A percentile compares a stretch with the other conserved stretches of the same genome.
Conservation (phyloP, 1,140 invertebrate genomes). For the Mactra quadrangularis region DNA sequence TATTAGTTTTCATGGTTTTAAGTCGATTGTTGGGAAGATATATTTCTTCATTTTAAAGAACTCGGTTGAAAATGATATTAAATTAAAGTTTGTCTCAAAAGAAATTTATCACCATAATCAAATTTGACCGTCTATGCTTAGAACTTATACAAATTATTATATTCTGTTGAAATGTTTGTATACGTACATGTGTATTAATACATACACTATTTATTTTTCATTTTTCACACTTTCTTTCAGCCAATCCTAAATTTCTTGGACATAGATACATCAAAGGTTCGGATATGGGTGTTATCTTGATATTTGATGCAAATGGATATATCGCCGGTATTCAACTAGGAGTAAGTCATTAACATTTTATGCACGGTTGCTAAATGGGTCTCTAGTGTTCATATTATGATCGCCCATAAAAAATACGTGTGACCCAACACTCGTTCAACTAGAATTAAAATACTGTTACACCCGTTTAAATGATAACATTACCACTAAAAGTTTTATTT, state of each 20-base stretch:
- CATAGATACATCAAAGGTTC: slow-evolving; percentile 73
- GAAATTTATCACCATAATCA: no score
- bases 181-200: no score
- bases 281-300: slow-evolving; percentile 74
- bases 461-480: not conserved
- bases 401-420: not conserved
- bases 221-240: slow-evolving; percentile 23
- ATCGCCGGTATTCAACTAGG: slow-evolving; percentile 80
- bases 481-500: not conserved
- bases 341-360: slow-evolving; percentile 63
- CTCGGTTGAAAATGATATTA: no score
- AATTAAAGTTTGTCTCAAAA: no score
- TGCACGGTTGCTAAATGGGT: not conserved
- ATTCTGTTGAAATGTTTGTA: no score
- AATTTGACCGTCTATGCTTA: no score
- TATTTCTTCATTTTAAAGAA: no score
- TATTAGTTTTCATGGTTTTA: no score
- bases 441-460: not conserved
- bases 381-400: not conserved
- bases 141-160: no score
- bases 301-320: slow-evolving; percentile 78
- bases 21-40: no score
- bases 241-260: slow-evolving; percentile 67
- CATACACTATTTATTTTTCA: no score
- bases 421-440: no score